Evolutionary conservation across 2,888 invertebrate species (phyloP).

Genomic region (Drosophila acutilabella): DNA sequence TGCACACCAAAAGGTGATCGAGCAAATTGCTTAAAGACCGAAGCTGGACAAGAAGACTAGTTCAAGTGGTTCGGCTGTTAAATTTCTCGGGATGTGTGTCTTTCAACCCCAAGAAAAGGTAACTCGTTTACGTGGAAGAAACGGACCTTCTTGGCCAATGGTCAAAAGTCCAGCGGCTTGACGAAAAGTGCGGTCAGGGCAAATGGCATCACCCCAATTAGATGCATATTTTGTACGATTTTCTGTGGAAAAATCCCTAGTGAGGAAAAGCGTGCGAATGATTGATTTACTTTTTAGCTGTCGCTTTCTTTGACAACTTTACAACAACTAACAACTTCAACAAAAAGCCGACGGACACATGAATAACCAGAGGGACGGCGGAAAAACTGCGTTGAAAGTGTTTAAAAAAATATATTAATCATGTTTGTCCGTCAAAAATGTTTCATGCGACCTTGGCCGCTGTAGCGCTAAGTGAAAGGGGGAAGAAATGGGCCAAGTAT

Average conservation of each 20-base stretch:
- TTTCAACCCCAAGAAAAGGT: slow-evolving; percentile 47
- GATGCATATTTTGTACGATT: slow-evolving; percentile 42
- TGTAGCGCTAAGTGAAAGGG: neutral
- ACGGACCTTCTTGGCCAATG: slow-evolving; percentile 52
- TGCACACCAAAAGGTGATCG: slow-evolving; percentile 50
- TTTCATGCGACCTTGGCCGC: slow-evolving; percentile 24
- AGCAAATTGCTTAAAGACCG: slow-evolving; percentile 31
- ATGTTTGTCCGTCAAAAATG: slow-evolving; percentile 55
- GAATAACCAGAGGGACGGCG: neutral
- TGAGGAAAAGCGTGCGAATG: slow-evolving; percentile 54
- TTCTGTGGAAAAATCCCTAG: slow-evolving; percentile 37
- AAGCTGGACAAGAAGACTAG: slow-evolving; percentile 21
- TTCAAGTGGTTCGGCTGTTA: slow-evolving; percentile 9
- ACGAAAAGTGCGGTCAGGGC: slow-evolving; percentile 46
- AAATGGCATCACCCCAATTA: slow-evolving; percentile 77
- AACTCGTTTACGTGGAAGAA: slow-evolving; percentile 58
- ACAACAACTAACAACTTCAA: slow-evolving; percentile 18
- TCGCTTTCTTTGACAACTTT: slow-evolving; percentile 12
- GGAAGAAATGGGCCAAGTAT: slow-evolving; percentile 18
- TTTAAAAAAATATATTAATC: slow-evolving; percentile 64
- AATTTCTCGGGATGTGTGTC: slow-evolving; percentile 15
- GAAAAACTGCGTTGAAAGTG: slow-evolving; percentile 42
- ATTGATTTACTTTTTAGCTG: slow-evolving; percentile 60
- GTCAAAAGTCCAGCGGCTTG: slow-evolving; percentile 63
- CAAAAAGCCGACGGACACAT: slow-evolving; percentile 4